A percentile compares a stretch with the other conserved stretches of the same genome.
Evolutionary conservation across 2,797 vertebrate genomes (phyloP).

Genomic region (Trachurus trachurus): DNA sequence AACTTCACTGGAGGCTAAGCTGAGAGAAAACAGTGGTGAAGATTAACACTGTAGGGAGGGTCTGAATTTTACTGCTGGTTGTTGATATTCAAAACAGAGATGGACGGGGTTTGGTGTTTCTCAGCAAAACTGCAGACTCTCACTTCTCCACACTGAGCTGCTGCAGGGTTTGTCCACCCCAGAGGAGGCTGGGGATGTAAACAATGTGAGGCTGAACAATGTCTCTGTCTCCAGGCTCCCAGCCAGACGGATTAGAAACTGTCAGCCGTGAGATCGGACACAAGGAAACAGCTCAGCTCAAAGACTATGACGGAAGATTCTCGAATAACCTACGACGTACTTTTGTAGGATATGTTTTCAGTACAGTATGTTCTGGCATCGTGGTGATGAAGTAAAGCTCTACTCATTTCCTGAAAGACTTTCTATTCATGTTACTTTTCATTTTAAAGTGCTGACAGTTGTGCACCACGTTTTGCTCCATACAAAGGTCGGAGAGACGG

Average conservation of each 20-base stretch:
- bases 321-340: constrained; percentile 10
- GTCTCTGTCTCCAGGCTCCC: constrained; percentile 39
- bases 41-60: not conserved
- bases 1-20: not conserved
- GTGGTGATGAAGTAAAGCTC: not conserved
- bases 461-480: not conserved
- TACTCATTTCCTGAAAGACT: not conserved
- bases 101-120: constrained; percentile 13
- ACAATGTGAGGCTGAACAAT: constrained; percentile 45
- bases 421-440: not conserved
- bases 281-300: constrained; percentile 35
- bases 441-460: not conserved
- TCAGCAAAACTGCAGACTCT: constrained; percentile 22
- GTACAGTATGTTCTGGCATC: constrained; percentile 4
- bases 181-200: constrained; percentile 50
- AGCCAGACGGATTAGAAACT: constrained; percentile 36
- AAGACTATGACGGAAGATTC: constrained; percentile 14
- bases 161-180: constrained; percentile 30
- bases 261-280: constrained; percentile 35
- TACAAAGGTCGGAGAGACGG: not conserved
- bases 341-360: constrained; percentile 21
- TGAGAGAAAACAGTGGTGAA: not conserved
- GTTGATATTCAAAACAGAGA: constrained; percentile 31
- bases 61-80: constrained; percentile 12
- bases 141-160: not conserved